phyloP scores from a whole-genome alignment of 2,113 vertebrate genomes.

The Microtus richardsoni region DNA sequence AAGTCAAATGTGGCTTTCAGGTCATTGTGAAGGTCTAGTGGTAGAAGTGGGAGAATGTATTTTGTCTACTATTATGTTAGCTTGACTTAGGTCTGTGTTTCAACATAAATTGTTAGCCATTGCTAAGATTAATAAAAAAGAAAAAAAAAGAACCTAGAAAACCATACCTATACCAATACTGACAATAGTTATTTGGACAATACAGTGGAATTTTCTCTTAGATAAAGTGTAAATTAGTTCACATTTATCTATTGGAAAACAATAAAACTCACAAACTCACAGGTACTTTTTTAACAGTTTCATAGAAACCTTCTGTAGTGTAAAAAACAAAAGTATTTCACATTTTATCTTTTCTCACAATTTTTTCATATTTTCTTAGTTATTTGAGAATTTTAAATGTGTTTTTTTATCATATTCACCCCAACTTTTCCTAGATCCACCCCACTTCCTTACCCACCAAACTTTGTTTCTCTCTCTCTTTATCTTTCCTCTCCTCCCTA shows the following conservation, averaged over 20 bases:
- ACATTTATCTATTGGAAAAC: neutral
- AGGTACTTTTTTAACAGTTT: neutral
- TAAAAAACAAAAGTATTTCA: neutral
- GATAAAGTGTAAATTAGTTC: neutral
- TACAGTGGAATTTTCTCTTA: neutral
- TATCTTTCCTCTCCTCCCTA: rapidly evolving
- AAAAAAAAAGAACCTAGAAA: neutral
- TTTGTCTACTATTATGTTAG: neutral
- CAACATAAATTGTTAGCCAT: neutral
- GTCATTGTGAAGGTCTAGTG: neutral
- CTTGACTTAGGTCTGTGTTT: neutral
- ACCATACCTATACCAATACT: neutral
- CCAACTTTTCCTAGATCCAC: neutral
- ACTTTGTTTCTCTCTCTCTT: neutral
- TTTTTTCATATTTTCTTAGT: neutral
- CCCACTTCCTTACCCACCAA: neutral
- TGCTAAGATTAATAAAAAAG: neutral
- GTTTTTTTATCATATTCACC: neutral
- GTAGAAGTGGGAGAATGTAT: neutral
- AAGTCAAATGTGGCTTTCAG: neutral
- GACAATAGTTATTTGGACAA: neutral
- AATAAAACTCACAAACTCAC: neutral
- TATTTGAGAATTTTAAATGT: neutral
- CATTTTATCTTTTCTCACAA: neutral
- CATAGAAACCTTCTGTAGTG: neutral